phyloP scores from a whole-genome alignment of 2,797 vertebrate genomes.

The Lutjanus campechanus region DNA sequence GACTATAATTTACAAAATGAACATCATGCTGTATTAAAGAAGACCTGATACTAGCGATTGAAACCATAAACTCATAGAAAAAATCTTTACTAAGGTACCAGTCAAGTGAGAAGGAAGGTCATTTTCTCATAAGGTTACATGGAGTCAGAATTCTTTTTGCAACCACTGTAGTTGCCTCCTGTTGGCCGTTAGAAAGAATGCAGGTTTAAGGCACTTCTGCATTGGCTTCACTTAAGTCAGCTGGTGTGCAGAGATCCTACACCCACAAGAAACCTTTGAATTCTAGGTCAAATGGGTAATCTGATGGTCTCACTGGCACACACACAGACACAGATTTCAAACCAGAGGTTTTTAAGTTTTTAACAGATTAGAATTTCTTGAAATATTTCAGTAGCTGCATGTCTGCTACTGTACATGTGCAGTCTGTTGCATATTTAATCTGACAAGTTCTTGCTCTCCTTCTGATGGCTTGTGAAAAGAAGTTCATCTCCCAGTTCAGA shows the following conservation, averaged over 20 bases:
- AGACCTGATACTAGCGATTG: too few relatives aligned
- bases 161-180: too few relatives aligned
- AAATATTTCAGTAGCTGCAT: slow-evolving; percentile 3
- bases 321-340: background rate
- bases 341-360: background rate
- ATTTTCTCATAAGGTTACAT: too few relatives aligned
- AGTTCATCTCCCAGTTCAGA: slow-evolving; percentile 20
- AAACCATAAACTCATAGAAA: too few relatives aligned
- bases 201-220: too few relatives aligned
- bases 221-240: background rate
- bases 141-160: too few relatives aligned
- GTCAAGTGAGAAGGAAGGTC: too few relatives aligned
- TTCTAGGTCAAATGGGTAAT: background rate
- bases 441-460: slow-evolving; percentile 36
- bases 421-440: slow-evolving; percentile 57
- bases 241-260: background rate
- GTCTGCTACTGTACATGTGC: slow-evolving; percentile 20
- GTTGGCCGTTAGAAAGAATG: too few relatives aligned
- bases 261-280: background rate
- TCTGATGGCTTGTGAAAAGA: slow-evolving; percentile 29
- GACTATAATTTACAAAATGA: too few relatives aligned
- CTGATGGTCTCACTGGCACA: background rate
- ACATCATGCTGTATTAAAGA: too few relatives aligned
- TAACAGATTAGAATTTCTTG: slow-evolving; percentile 14
- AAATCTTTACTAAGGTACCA: too few relatives aligned